Evolutionary conservation across 2,888 invertebrate genomes (phyloP).

Genomic region (Protodeltote pygarga): DNA sequence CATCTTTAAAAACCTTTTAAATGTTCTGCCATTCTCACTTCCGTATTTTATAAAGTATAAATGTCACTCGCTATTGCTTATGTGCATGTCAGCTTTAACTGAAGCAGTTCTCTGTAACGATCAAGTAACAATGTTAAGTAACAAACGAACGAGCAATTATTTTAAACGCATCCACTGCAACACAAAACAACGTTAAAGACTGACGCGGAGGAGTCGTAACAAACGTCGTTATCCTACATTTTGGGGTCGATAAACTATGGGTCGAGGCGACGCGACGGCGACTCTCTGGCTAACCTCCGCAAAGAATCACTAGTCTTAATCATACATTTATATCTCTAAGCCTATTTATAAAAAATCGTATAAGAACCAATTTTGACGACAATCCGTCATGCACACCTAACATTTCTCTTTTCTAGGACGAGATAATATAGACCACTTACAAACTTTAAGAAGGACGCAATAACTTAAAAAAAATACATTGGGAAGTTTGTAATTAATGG

Average conservation of each 20-base stretch:
- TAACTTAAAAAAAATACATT: constrained; percentile 30
- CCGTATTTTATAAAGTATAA: constrained; percentile 35
- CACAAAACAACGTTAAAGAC: constrained; percentile 68
- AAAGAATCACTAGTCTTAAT: constrained; percentile 31
- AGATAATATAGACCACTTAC: constrained; percentile 13
- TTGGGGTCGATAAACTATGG: constrained; percentile 78
- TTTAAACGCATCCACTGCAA: constrained; percentile 70
- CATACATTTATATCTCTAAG: constrained; percentile 21
- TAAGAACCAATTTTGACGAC: constrained; percentile 7
- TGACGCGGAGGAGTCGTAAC: constrained; percentile 71
- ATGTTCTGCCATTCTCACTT: constrained; percentile 20
- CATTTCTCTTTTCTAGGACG: constrained; percentile 13
- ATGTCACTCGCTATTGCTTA: constrained; percentile 25
- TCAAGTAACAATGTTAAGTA: constrained; percentile 50
- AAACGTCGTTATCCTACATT: constrained; percentile 81
- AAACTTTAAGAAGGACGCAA: constrained; percentile 24
- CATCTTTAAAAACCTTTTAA: too few relatives aligned
- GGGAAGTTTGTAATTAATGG: constrained; percentile 35
- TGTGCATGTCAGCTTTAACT: constrained; percentile 32
- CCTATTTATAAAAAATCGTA: constrained; percentile 32
- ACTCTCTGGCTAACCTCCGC: constrained; percentile 65
- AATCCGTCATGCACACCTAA: too few relatives aligned
- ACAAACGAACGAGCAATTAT: constrained; percentile 67
- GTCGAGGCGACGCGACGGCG: constrained; percentile 68
- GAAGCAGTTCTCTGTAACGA: constrained; percentile 24